Evolutionary conservation across 2,888 invertebrate genomes (phyloP), one percentile per base, ranked within the genome.

Genomic region (Zeuzera pyrina): DNA sequence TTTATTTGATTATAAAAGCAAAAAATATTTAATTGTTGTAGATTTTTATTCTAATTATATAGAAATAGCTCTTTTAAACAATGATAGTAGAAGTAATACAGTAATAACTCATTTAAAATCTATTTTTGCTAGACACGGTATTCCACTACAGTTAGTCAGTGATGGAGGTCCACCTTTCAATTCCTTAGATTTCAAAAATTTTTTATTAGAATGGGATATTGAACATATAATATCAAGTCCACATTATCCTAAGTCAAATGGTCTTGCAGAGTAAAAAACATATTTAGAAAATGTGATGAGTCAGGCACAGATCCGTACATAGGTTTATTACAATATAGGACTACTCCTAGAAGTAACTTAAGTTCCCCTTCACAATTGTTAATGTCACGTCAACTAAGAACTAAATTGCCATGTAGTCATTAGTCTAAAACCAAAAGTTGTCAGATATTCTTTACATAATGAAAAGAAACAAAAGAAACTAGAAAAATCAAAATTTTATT

Each of bases 371-470:
- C 38, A 11, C 32, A 41, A 31, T 21, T 38, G 11, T 14, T 36
- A 13, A 41, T 41, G 41, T 36, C 38, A 8, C 27, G 41, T 10
- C 28, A 28, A 5, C 24, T 41, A 8, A 33, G 36, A 36, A 29
- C 31, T 7, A 32, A 35, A 28, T 19, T 41, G 14, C 41, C 41
- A 10, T 7, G 10, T 13, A 14, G n/a, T 16, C 3, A 13, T 15
- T 4, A 27, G 31, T n/a, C 19, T 41, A 21, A 36, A 32, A 11
- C 38, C 41, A 27, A 41, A 38, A 30, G 10, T 32, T 12, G 38
- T 38, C 5, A 31, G 16, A 7, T 34, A 34, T 25, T 14, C 16
- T 13, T 27, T 30, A 15, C 30, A 37, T 26, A 27, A n/a, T 7
- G 10, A 23, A 23, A 23, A 5, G 5, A 23, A 23, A 23, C n/a